Evolutionary conservation across 1,140 invertebrate species (phyloP), one percentile per base, ranked within the genome.

Genomic region (Ooceraea biroi): DNA sequence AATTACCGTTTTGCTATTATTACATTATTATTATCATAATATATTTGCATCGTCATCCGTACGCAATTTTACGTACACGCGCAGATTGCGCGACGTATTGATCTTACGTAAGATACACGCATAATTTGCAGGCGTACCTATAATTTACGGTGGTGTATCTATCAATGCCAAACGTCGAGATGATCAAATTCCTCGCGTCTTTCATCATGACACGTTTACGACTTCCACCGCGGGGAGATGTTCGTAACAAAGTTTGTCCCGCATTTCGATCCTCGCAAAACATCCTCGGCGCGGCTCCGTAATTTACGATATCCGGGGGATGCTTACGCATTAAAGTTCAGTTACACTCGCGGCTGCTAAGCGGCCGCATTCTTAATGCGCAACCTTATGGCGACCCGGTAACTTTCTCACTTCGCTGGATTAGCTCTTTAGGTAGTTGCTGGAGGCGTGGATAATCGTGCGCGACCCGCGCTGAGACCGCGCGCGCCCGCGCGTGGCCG

Each of bases 401-500:
- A 89, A 90, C 85, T 90, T 90, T 87, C 85, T 66, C 88, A 52
- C 85, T 74, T 30, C 55, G 41, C 36, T 50, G 83, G 83, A 89
- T 88, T 89, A 88, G 88, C 87, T 74, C 82, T 88, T 89, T 86
- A 71, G 72, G 80, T 71, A 72, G 82, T 86, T 78, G 25, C 84
- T 41, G 66, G 46, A 57, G 65, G 61, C 78, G 17, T n/a, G 58
- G 84, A 86, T 88, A 89, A 86, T 89, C 84, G 84, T 22, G 44
- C 55, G 74, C 74, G 76, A 78, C 50, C 50, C 22, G 63, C 14
- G n/a, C 50, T n/a, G n/a, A n/a, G n/a, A n/a, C n/a, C n/a, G n/a
- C n/a, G n/a, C n/a, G n/a, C n/a, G n/a, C n/a, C n/a, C n/a, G n/a
- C n/a, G 36, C 36, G 36, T 7, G 30, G 17, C 27, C 46, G 17